Evolutionary conservation across 2,797 vertebrate species (phyloP).

Genomic region (Gallinago nigripennis): DNA sequence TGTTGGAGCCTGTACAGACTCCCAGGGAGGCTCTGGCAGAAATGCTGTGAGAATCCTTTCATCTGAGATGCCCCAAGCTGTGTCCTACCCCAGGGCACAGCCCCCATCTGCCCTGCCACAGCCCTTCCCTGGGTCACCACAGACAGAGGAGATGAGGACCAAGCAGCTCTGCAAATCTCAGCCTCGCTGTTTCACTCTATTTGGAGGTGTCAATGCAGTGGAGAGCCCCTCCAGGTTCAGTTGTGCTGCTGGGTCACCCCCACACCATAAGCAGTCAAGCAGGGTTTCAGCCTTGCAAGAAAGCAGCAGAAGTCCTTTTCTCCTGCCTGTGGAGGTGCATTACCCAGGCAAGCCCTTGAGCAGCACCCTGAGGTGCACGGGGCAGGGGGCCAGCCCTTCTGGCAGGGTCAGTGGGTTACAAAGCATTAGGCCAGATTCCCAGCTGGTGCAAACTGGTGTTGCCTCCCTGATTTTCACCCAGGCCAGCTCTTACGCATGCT

Average conservation of each 20-base stretch:
- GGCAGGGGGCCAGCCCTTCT: not conserved
- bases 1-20: not conserved
- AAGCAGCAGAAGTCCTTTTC: not conserved
- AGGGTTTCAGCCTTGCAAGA: not conserved
- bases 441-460: not conserved
- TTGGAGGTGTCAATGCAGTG: not conserved
- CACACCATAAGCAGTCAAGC: not conserved
- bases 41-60: not conserved
- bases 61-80: not conserved
- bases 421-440: not conserved
- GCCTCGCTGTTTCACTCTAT: not conserved
- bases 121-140: not conserved
- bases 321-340: not conserved
- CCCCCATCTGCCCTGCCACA: not conserved
- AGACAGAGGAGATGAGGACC: rapidly evolving
- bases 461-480: not conserved
- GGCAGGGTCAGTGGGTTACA: not conserved
- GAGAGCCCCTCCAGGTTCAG: not conserved
- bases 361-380: rapidly evolving
- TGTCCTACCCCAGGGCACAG: not conserved
- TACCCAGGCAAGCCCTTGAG: not conserved
- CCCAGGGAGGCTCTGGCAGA: not conserved
- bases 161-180: not conserved
- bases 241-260: rapidly evolving
- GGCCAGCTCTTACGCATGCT: not conserved